Percentiles rank a stretch among this genome's conserved stretches.
phyloP scores from a whole-genome alignment of 2,797 vertebrate genomes.

The Aldrovandia affinis region DNA sequence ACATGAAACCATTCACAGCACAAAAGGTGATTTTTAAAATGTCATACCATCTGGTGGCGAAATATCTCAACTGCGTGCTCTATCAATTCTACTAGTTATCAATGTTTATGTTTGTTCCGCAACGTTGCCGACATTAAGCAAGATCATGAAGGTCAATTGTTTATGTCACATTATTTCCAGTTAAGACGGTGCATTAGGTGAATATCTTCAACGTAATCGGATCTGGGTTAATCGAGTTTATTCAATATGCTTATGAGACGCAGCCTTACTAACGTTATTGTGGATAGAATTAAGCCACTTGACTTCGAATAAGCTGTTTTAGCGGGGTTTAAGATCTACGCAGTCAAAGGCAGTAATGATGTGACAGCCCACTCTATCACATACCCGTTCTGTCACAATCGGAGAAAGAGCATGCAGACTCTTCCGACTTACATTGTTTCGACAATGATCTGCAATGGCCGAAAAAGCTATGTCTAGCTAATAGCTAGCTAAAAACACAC shows the following conservation, averaged over 20 bases:
- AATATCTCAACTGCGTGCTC: conserved; percentile 20
- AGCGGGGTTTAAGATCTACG: not conserved
- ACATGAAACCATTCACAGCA: not conserved
- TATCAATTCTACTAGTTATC: not conserved
- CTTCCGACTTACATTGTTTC: no score
- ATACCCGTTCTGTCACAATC: not conserved
- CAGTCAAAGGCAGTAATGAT: not conserved
- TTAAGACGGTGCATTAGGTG: not conserved
- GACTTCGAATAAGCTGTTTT: conserved; percentile 10
- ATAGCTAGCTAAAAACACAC: not conserved
- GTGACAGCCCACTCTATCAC: not conserved
- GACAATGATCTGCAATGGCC: not conserved
- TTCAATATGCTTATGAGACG: conserved; percentile 12
- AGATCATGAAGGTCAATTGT: not conserved
- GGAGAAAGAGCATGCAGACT: not conserved
- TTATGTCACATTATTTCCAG: not conserved
- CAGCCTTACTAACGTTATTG: not conserved
- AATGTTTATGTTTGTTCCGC: not conserved
- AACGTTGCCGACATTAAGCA: not conserved
- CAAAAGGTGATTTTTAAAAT: not conserved
- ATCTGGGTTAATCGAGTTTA: conserved; percentile 7
- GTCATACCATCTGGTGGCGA: conserved; percentile 30
- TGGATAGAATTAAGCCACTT: not conserved
- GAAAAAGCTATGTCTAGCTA: not conserved
- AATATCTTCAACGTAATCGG: not conserved